Conservation (phyloP, 37 sponge, comb jelly and placozoan genomes). For the Oscarella lobularis region DNA sequence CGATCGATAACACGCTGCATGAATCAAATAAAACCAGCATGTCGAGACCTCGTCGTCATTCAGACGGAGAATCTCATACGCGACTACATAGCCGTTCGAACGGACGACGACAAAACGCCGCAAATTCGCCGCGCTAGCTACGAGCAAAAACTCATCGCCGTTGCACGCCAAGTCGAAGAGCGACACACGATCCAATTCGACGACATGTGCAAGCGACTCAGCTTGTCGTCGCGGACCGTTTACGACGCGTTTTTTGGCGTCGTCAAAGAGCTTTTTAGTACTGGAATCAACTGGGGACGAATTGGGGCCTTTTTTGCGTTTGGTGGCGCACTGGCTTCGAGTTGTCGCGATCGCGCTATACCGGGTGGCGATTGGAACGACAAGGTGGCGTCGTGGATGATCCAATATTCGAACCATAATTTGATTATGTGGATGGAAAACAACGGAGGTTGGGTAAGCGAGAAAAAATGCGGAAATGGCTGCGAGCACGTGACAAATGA, state of each 20-base stretch:
- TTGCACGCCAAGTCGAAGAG: neutral
- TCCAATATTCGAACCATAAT: neutral
- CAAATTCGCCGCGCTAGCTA: too few relatives aligned
- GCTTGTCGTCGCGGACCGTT: neutral
- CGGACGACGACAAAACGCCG: too few relatives aligned
- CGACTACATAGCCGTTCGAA: too few relatives aligned
- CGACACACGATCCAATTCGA: neutral
- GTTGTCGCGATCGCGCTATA: neutral
- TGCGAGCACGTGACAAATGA: too few relatives aligned
- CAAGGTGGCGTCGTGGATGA: neutral
- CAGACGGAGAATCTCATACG: too few relatives aligned
- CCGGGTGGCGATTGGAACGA: neutral
- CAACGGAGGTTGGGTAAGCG: neutral
- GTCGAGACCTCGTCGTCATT: too few relatives aligned
- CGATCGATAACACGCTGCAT: too few relatives aligned
- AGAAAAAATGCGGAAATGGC: too few relatives aligned
- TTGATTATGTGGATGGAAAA: neutral
- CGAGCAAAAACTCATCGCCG: too few relatives aligned
- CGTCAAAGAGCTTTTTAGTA: neutral
- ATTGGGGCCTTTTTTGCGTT: neutral
- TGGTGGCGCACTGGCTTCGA: neutral
- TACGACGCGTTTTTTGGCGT: neutral
- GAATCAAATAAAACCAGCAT: too few relatives aligned
- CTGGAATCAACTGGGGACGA: conserved; percentile 1
- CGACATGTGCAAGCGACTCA: neutral